phyloP scores from a whole-genome alignment of 2,797 vertebrate species.

The Prunella strophiata region DNA sequence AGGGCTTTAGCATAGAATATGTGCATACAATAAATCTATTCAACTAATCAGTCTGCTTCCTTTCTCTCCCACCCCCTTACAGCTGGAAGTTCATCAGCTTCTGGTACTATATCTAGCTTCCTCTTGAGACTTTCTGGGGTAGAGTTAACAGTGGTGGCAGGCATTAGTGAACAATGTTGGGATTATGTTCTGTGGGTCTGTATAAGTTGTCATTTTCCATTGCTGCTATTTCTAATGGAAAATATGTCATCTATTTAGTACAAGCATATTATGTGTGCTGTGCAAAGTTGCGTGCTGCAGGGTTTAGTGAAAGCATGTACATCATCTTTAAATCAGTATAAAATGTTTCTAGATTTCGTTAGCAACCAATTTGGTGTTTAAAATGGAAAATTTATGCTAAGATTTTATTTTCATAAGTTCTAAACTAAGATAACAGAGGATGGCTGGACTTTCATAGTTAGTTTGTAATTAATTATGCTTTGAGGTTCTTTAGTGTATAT shows the following conservation, averaged over 20 bases:
- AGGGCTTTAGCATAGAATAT: constrained; percentile 18
- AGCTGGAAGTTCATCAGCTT: constrained; percentile 38
- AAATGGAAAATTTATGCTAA: background rate
- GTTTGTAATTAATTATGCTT: background rate
- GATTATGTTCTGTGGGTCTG: constrained; percentile 12
- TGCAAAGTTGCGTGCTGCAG: background rate
- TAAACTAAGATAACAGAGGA: background rate
- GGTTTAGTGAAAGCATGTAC: background rate
- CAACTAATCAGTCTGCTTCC: background rate
- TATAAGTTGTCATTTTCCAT: constrained; percentile 54
- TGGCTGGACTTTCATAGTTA: background rate
- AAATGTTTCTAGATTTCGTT: background rate
- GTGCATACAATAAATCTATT: constrained; percentile 28
- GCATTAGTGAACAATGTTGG: background rate
- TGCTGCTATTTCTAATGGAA: constrained; percentile 38
- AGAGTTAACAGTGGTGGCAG: constrained; percentile 27
- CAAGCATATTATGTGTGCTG: background rate
- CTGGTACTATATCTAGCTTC: constrained; percentile 6
- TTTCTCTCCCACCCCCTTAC: constrained; percentile 35
- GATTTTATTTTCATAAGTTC: background rate
- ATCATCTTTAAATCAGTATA: background rate
- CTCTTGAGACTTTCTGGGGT: constrained; percentile 23
- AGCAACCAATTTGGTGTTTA: background rate
- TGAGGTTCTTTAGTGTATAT: background rate
- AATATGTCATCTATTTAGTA: constrained; percentile 1